Evolutionary conservation across 2,888 invertebrate species (phyloP).

Genomic region (Adelphocoris suturalis): DNA sequence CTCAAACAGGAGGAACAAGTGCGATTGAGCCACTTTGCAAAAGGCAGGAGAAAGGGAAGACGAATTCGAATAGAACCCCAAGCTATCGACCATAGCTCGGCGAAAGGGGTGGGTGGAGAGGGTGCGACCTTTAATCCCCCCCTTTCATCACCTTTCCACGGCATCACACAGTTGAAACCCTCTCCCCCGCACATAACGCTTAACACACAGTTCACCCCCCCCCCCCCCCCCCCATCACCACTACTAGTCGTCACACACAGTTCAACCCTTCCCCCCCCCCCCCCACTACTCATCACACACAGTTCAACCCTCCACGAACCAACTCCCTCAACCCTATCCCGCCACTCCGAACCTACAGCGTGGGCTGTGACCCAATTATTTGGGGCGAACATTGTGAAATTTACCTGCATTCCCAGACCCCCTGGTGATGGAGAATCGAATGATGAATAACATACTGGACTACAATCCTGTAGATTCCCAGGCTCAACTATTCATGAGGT

Average conservation of each 20-base stretch:
- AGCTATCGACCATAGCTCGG: background rate
- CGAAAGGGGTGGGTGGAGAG: too few relatives aligned
- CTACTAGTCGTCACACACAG: background rate
- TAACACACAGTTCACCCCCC: too few relatives aligned
- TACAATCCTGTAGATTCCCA: too few relatives aligned
- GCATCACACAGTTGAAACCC: too few relatives aligned
- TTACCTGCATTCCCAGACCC: background rate
- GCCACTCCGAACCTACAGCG: background rate
- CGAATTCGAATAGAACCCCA: background rate
- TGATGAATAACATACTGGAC: too few relatives aligned
- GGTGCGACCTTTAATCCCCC: background rate
- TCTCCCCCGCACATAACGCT: too few relatives aligned
- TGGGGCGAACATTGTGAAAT: background rate
- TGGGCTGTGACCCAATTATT: conserved; percentile 7
- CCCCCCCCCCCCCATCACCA: background rate
- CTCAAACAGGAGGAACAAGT: background rate
- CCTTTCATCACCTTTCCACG: background rate
- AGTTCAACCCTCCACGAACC: background rate
- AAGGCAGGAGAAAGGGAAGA: background rate
- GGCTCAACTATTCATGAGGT: too few relatives aligned
- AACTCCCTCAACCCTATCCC: background rate
- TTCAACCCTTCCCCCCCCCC: background rate
- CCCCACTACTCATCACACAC: background rate
- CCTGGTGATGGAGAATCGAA: background rate
- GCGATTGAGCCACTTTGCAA: conserved; percentile 26